Evolutionary conservation across 2,113 vertebrate species (phyloP), one percentile per base, ranked within the genome.

Genomic region (Burhinus bistriatus): DNA sequence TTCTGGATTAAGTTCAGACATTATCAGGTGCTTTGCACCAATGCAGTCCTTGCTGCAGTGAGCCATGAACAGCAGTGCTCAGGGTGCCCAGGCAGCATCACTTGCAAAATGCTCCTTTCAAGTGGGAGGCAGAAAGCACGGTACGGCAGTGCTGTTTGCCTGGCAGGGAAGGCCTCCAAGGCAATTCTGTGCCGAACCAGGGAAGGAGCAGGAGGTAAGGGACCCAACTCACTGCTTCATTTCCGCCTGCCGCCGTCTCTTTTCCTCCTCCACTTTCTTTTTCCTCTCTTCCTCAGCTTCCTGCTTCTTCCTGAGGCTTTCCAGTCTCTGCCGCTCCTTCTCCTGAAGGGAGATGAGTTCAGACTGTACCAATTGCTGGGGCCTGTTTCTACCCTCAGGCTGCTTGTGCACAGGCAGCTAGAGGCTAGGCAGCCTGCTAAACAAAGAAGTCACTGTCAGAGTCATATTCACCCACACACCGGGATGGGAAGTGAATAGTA

Each of bases 181-280:
- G 15, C 58, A 40, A 30, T 9, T 3, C 61, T 34, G 65, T 25
- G n/a, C 72, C 26, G n/a, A 45, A 16, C 38, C 44, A 32, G 26
- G 40, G 30, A 27, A 21, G 34, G n/a, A 64, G 68, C 47, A 44
- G 18, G 64, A 65, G 25, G 9, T 13, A 12, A 83, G 23, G 15
- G 21, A 44, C 22, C 29, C 20, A 51, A 97, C 98, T 98, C 87
- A 99, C 99, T 98, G 98, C 97, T 98, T 99, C 58, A 99, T 97
- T 86, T 99, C 99, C 34, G 99, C 99, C 62, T 99, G 98, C 47
- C 99, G 99, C 57, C 87, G 98, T 54, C 96, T 99, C 97, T 98
- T 99, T 30, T 99, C 99, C 89, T 99, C 99, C 91, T 99, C 99
- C 95, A 99, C 98, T 94, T 99, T 99, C 96, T 98, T 98, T 78